Conservation (phyloP, 2,888 invertebrate species). For the Meganola albula region DNA sequence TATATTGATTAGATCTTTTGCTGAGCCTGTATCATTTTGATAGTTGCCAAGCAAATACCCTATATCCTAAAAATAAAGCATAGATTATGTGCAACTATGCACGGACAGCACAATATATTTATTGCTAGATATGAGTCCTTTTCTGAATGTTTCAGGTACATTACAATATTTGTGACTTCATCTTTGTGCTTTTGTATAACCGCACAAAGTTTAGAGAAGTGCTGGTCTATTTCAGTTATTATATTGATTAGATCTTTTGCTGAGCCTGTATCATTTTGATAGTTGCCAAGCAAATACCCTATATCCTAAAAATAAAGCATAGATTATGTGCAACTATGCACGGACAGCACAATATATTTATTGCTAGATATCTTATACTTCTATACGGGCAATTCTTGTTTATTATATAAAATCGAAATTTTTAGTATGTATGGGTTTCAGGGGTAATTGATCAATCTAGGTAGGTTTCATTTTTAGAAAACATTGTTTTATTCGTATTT, state of each 20-base stretch:
- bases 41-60: slow-evolving; percentile 55
- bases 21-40: slow-evolving; percentile 44
- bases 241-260: slow-evolving; percentile 40
- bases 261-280: slow-evolving; percentile 46
- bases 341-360: neutral
- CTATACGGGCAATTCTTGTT: no score
- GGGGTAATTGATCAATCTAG: no score
- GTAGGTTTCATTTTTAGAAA: no score
- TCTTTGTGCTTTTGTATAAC: slow-evolving; percentile 72
- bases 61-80: slow-evolving; percentile 47
- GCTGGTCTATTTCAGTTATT: slow-evolving; percentile 59
- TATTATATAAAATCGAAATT: no score
- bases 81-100: neutral
- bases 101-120: neutral
- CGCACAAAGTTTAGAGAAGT: slow-evolving; percentile 71
- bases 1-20: slow-evolving; percentile 39
- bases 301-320: slow-evolving; percentile 47
- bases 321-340: neutral
- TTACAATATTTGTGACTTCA: slow-evolving; percentile 50
- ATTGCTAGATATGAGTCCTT: no score
- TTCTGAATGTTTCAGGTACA: slow-evolving; percentile 44
- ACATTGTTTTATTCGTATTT: no score
- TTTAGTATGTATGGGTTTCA: no score
- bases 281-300: slow-evolving; percentile 53
- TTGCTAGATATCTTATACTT: no score